These are phyloP conservation scores for Glaucidium brasilianum DNA, from an alignment of 2,113 vertebrate genomes.

Conservation along the genomic window DNA sequence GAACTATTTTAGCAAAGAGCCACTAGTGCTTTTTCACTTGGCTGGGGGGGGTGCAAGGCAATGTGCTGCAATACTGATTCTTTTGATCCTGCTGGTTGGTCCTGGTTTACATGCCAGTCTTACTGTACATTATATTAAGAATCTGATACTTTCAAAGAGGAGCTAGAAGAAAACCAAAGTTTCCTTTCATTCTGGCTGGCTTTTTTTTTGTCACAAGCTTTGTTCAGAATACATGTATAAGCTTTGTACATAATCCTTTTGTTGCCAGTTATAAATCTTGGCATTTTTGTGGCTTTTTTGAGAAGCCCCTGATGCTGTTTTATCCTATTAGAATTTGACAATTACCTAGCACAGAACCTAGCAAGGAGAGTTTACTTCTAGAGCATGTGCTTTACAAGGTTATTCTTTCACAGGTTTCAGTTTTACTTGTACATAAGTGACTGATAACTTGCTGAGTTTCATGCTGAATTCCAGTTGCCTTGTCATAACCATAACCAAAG, in stretches of 20 bases:
- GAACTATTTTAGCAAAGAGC: neutral
- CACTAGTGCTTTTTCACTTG: neutral
- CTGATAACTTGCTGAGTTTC: neutral
- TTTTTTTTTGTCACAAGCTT: neutral
- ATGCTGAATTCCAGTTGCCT: neutral
- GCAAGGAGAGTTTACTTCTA: neutral
- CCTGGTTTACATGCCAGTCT: neutral
- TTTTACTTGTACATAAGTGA: neutral
- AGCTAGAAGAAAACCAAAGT: neutral
- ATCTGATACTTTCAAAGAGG: neutral
- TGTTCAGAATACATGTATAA: too few species aligned
- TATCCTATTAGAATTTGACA: neutral
- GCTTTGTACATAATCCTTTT: neutral
- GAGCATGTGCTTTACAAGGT: neutral
- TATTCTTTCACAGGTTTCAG: neutral
- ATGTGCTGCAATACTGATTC: neutral
- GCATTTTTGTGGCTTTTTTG: neutral
- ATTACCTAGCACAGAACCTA: neutral
- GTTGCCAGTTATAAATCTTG: neutral
- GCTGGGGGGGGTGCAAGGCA: too few species aligned
- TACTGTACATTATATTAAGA: neutral
- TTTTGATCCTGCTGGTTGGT: neutral
- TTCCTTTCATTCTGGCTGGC: neutral
- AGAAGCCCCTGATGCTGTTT: neutral
- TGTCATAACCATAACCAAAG: neutral